phyloP scores from a whole-genome alignment of 2,113 vertebrate species.

The Lontra canadensis region DNA sequence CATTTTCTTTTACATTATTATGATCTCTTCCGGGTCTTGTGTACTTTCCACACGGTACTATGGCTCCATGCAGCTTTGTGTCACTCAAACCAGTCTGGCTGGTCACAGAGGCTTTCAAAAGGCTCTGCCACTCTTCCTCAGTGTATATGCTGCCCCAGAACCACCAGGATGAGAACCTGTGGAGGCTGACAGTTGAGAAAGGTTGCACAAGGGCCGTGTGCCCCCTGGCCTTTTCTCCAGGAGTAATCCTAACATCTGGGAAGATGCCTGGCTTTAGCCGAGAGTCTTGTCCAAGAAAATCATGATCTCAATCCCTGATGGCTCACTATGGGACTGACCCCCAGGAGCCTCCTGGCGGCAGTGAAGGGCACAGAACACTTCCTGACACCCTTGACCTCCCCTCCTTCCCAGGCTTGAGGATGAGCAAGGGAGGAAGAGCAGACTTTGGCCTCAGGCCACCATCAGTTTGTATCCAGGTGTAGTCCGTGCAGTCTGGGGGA shows the following conservation, averaged over 20 bases:
- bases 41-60: not conserved
- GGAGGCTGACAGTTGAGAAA: not conserved
- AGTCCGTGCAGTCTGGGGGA: not conserved
- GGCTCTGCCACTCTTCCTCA: not conserved
- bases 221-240: not conserved
- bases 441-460: not conserved
- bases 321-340: not conserved
- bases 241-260: slow-evolving; percentile 1
- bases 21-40: not conserved
- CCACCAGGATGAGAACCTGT: not conserved
- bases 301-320: slow-evolving; percentile 36
- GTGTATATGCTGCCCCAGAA: not conserved
- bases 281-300: slow-evolving; percentile 41
- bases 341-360: not conserved
- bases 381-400: not conserved
- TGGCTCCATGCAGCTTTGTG: not conserved
- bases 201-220: not conserved
- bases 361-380: not conserved
- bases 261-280: not conserved
- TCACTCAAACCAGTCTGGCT: not conserved
- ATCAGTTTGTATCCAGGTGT: not conserved
- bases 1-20: not conserved
- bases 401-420: not conserved
- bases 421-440: not conserved
- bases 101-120: not conserved